A percentile compares a stretch with the other conserved stretches of the same genome.
Conservation (phyloP, 2,797 vertebrate species). For the Crax fasciolata region DNA sequence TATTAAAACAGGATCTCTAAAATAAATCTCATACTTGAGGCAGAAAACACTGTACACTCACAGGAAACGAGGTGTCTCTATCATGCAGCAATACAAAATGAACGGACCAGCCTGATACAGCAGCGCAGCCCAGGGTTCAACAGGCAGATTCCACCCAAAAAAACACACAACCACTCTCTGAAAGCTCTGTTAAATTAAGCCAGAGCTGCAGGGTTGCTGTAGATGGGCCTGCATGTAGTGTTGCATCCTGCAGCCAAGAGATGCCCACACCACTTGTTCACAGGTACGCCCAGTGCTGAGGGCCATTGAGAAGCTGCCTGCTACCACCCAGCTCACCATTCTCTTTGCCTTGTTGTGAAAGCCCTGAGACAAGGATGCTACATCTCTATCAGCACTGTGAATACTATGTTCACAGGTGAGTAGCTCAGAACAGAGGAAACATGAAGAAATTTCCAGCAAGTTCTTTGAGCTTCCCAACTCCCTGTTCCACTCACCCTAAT, state of each 20-base stretch:
- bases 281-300: neutral
- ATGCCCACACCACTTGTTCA: neutral
- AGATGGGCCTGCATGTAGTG: fast-evolving
- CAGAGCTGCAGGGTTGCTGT: neutral
- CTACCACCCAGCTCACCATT: fast-evolving
- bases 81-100: neutral
- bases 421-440: neutral
- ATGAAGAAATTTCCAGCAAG: neutral
- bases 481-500: neutral
- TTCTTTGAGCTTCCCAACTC: neutral
- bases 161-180: neutral
- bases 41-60: neutral
- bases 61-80: neutral
- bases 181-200: neutral
- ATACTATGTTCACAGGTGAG: neutral
- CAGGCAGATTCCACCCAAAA: neutral
- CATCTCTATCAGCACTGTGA: fast-evolving
- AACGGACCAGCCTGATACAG: neutral
- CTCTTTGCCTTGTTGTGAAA: neutral
- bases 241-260: neutral
- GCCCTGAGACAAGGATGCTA: neutral
- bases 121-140: fast-evolving
- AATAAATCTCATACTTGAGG: neutral
- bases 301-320: neutral
- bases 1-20: neutral